Evolutionary conservation across 2,888 invertebrate genomes (phyloP).

Genomic region (Julus scandinavius): DNA sequence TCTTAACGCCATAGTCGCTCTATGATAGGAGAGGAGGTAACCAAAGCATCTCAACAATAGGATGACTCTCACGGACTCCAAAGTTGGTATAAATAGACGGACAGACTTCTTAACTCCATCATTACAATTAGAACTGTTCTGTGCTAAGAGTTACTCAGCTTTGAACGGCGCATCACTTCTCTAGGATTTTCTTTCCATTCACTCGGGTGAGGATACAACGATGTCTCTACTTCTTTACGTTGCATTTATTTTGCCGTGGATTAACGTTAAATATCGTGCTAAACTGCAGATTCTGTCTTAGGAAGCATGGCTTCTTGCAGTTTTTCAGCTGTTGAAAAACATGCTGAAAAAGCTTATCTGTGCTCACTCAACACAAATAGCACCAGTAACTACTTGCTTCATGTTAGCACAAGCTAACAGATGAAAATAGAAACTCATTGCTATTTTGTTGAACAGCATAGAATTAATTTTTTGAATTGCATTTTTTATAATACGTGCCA

Average conservation of each 20-base stretch:
- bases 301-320: not conserved
- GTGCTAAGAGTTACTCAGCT: conserved; percentile 20
- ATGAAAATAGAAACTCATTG: not conserved
- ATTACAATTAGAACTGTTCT: conserved; percentile 35
- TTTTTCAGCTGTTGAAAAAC: not conserved
- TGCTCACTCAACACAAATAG: not conserved
- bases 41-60: conserved; percentile 29
- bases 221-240: not conserved
- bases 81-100: conserved; percentile 13
- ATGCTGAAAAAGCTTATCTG: not conserved
- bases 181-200: conserved; percentile 20
- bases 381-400: not conserved
- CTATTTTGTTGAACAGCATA: not conserved
- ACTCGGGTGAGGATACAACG: conserved; percentile 17
- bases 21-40: conserved; percentile 43
- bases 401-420: no score
- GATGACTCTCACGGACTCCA: conserved; percentile 16
- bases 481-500: no score
- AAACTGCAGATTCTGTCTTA: not conserved
- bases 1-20: not conserved
- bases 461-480: no score
- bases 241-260: conserved; percentile 1
- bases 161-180: not conserved
- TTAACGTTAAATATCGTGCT: not conserved
- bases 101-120: not conserved